Evolutionary conservation across 2,797 vertebrate species (phyloP).

Genomic region (Chloroceryle inda): DNA sequence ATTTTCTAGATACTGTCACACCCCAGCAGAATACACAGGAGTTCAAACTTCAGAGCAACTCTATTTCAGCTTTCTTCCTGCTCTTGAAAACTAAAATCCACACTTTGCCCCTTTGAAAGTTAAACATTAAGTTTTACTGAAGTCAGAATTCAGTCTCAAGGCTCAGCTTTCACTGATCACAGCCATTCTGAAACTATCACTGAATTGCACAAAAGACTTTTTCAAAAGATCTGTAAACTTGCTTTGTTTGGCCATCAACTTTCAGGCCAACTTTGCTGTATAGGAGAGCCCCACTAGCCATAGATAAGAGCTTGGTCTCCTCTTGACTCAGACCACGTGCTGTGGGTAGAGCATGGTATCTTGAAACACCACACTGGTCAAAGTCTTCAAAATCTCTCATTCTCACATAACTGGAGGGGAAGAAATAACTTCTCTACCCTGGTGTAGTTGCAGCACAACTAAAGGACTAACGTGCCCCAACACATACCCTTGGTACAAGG

Average conservation of each 20-base stretch:
- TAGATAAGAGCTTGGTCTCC: neutral
- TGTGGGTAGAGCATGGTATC: neutral
- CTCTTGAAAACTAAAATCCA: neutral
- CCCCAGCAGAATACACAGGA: neutral
- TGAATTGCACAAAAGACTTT: neutral
- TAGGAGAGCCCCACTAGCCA: neutral
- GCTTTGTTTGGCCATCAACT: neutral
- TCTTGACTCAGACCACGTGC: neutral
- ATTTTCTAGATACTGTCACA: conserved; percentile 28
- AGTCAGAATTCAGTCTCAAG: neutral
- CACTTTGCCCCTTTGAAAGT: neutral
- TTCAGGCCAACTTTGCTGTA: neutral
- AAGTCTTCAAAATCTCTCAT: neutral
- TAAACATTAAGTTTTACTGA: neutral
- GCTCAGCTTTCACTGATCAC: neutral
- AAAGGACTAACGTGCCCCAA: neutral
- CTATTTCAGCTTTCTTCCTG: neutral
- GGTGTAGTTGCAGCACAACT: neutral
- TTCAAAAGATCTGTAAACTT: conserved; percentile 2
- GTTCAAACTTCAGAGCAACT: neutral
- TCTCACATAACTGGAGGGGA: neutral
- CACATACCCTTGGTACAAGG: neutral
- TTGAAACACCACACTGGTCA: accelerated
- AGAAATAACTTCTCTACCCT: neutral
- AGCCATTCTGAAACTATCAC: neutral